phyloP scores from a whole-genome alignment of 1,140 invertebrate species.

The Dendrolimus kikuchii region DNA sequence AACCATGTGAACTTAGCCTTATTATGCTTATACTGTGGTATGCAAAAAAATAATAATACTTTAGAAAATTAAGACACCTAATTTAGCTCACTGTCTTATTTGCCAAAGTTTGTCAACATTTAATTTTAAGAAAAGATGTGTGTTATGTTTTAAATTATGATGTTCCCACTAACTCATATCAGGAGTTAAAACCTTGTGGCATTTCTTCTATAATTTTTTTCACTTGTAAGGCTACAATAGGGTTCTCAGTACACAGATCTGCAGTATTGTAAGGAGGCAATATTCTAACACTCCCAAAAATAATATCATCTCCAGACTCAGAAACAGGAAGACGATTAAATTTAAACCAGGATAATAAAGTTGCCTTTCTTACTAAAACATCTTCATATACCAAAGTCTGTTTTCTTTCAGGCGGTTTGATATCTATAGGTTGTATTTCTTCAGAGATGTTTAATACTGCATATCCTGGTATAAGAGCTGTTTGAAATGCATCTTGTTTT shows the following conservation, averaged over 20 bases:
- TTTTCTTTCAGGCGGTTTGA: slow-evolving; percentile 19
- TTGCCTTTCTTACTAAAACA: slow-evolving; percentile 29
- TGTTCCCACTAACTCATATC: too few relatives aligned
- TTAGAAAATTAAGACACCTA: too few relatives aligned
- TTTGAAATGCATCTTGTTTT: slow-evolving; percentile 26
- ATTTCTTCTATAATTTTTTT: slow-evolving; percentile 44
- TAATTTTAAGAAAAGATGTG: too few relatives aligned
- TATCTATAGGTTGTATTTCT: slow-evolving; percentile 11
- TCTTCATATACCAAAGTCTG: slow-evolving; percentile 6
- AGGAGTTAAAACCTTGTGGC: slow-evolving; percentile 28
- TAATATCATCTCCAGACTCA: slow-evolving; percentile 39
- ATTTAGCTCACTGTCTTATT: too few relatives aligned
- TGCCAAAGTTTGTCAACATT: too few relatives aligned
- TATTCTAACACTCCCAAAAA: slow-evolving; percentile 42
- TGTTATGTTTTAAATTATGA: too few relatives aligned
- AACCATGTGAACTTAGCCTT: too few relatives aligned
- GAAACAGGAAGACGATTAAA: slow-evolving; percentile 40
- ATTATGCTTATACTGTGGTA: too few relatives aligned
- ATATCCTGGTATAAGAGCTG: slow-evolving; percentile 48
- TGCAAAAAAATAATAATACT: too few relatives aligned
- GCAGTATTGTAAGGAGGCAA: slow-evolving; percentile 40
- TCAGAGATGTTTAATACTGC: slow-evolving; percentile 36
- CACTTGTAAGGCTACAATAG: slow-evolving; percentile 47
- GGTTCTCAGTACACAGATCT: slow-evolving; percentile 50
- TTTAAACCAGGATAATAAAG: slow-evolving; percentile 45